Base-by-base conservation (phyloP, 1,140 invertebrate species). In the Magallana ariakensis region DNA sequence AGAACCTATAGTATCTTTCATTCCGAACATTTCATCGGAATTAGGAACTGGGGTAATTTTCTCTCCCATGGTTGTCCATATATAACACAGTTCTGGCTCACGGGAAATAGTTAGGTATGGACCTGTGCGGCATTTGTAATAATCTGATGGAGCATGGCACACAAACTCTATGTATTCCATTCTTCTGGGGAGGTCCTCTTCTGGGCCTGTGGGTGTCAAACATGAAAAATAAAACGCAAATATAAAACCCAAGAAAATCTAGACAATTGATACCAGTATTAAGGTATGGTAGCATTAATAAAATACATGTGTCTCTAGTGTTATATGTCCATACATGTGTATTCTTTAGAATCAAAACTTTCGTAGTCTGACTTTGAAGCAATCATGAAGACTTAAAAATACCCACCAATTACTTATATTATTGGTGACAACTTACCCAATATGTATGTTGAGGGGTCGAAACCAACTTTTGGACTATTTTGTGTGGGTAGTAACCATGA, bases 81-180 rank as follows among this genome's bases (percentile, higher is more conserved):
- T 93, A 88, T 93, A 95, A 85, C 94, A 93, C 82, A 93, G 88
- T 66, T 95, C 93, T 55, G 93, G 93, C 85, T 93, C 92, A 0
- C 86, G 88, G 15, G 91, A 88, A 13, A 93, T 70, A 7, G 94
- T 93, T 46, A 97, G 97, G 93, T 97, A 98, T 0, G 97, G 97
- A 56, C 96, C 96, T 87, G 95, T 97, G 89, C 96, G 96, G 19
- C 97, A 95, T 92, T 97, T 97, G 92, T 97, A 98, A 95, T 98
- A 98, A 93, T 98, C 97, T 10, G 97, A 98, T 2, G 98, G 98
- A 1, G 97, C 97, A 93, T 98, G 97, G 96, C 98, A 98, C 13
- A 98, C 96, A 95, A 98, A 98, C 92, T 98, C 97, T 96, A 98
- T 97, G 87, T 96, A 97, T 82, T 97, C 97, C 80, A 99, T 95